Evolutionary conservation across 2,888 invertebrate species (phyloP), one percentile per base, ranked within the genome.

Genomic region (Perizoma affinitatum): DNA sequence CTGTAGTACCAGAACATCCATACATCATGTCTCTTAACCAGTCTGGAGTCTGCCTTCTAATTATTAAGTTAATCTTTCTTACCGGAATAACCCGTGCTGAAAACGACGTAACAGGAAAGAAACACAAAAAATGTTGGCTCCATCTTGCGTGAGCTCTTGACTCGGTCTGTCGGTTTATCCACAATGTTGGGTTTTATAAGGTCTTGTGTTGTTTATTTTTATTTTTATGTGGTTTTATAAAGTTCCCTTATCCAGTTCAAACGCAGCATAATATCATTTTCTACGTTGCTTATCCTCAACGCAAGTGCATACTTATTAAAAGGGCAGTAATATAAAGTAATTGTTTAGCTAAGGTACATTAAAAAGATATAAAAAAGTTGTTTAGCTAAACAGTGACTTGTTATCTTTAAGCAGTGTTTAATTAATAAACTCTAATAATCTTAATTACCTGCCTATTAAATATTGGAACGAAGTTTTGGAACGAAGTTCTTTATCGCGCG

Each of bases 101-200:
- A 34, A n/a, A 63, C 62, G 38, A 65, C 42, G 41, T 47, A 65
- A 57, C 68, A 72, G 62, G 65, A 64, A 68, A 68, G 67, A 46
- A 69, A 56, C 49, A 70, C 54, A 45, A 50, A 50, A 51, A 60
- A 56, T 53, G 34, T 52, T n/a, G 50, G 60, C 38, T 45, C 61
- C 72, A 72, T 72, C 66, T 66, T 48, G 59, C 58, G 41, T 65
- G 65, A 54, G 51, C 52, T 53, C 48, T 58, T 45, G 50, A 61
- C 65, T 67, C 34, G 61, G 49, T 63, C 33, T 66, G 62, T 45
- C 36, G 53, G 10, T 11, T 35, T 45, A 46, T 0, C 4, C 22
- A 4, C 22, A 0, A 6, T 33, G 48, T 43, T 61, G 44, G 56
- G 42, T 63, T 63, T 60, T 68, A 68, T 65, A 66, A 35, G 0